Evolutionary conservation across 2,797 vertebrate genomes (phyloP).

Genomic region (Leptoclinus maculatus): DNA sequence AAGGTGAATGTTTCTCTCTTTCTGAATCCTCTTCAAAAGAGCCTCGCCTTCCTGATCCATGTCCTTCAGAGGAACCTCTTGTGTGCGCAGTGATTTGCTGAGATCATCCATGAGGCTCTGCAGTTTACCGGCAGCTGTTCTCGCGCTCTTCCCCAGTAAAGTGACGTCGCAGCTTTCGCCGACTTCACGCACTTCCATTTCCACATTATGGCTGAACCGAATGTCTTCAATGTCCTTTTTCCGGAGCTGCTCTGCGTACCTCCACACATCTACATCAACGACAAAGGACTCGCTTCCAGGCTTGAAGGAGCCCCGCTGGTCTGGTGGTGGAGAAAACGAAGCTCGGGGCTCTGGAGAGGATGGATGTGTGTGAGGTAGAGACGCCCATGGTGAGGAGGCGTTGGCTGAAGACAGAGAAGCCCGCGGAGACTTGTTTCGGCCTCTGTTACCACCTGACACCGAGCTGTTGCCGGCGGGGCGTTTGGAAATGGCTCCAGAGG

Average conservation of each 20-base stretch:
- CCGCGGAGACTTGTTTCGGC: background rate
- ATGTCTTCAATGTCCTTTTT: background rate
- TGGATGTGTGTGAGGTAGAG: background rate
- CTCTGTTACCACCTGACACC: background rate
- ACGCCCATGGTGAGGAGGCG: background rate
- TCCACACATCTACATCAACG: slow-evolving; percentile 54
- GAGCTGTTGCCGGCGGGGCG: background rate
- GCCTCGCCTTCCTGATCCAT: background rate
- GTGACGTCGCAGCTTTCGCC: slow-evolving; percentile 20
- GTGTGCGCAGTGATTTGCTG: slow-evolving; percentile 46
- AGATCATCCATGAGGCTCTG: slow-evolving; percentile 41
- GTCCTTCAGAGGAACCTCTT: slow-evolving; percentile 64
- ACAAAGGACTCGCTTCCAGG: background rate
- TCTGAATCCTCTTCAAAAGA: background rate
- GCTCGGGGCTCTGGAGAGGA: background rate
- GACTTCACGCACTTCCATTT: accelerated
- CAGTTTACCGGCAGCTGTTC: slow-evolving; percentile 26
- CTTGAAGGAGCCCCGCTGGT: background rate
- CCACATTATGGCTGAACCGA: background rate
- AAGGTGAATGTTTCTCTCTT: background rate
- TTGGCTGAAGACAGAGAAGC: background rate
- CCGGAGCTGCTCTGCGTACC: slow-evolving; percentile 41
- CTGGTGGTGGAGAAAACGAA: background rate
- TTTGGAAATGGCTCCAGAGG: slow-evolving; percentile 37
- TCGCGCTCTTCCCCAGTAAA: slow-evolving; percentile 33